Evolutionary conservation across 2,888 invertebrate genomes (phyloP), one percentile per base, ranked within the genome.

Genomic region (Poecilus cupreus): DNA sequence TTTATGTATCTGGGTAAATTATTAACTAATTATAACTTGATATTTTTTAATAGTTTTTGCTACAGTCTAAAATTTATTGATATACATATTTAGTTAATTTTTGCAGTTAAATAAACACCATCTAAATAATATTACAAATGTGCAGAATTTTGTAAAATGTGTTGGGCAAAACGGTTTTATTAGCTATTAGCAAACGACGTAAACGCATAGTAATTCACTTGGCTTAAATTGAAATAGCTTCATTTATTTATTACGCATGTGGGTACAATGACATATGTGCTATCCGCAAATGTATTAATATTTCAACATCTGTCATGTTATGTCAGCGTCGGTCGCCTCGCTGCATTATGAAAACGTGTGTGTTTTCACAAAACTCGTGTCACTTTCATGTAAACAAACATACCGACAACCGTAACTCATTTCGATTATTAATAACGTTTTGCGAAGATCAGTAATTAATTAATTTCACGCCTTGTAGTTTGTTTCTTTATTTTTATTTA

Each of bases 221-320:
- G 11, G 3, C 24, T 24, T 20, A 57, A 57, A 24, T 24, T 24
- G 57, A 57, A 57, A 24, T 51, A 18, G 57, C 22, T 57, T 22
- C 24, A 57, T 68, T 68, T 68, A 68, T 68, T 37, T 37, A 37
- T 32, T 68, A 68, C 64, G 11, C 37, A 26, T 68, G 68, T 68
- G 68, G 11, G 39, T 68, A 68, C 26, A 68, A 18, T 68, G 43
- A 68, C 68, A 54, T 11, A 37, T 68, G 39, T 37, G 68, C 64
- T 64, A 64, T 32, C 8, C 20, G 39, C 68, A 8, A 68, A 3
- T 37, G 68, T 18, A 68, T 37, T 37, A 64, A 64, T 26, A 24
- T 64, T 37, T 68, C 43, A 18, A 18, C 37, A 68, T 68, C 43
- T 68, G 68, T 68, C 68, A 68, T 68, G 68, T 68, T 68, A 68